Conservation (phyloP, 2,113 vertebrate species). For the Scomber scombrus region DNA sequence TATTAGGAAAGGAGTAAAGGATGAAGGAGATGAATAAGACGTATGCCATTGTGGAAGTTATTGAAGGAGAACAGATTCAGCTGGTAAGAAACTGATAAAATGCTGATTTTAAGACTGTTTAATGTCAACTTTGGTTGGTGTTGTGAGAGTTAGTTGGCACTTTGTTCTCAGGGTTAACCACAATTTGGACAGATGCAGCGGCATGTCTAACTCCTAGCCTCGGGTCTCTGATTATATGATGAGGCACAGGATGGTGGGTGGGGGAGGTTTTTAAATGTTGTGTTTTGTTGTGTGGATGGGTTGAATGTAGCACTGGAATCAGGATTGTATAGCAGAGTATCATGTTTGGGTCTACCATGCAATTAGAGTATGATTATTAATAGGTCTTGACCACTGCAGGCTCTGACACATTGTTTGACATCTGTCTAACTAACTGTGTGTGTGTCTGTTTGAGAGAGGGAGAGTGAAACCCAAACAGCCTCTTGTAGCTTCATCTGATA, state of each 20-base stretch:
- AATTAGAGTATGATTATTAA: neutral
- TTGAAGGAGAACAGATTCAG: constrained; percentile 87
- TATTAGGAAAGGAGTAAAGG: constrained; percentile 55
- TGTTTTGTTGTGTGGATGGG: neutral
- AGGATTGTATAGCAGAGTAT: neutral
- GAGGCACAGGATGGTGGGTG: constrained; percentile 32
- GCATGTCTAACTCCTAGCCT: constrained; percentile 68
- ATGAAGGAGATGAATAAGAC: constrained; percentile 87
- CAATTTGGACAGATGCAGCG: constrained; percentile 22
- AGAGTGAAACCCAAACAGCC: constrained; percentile 1
- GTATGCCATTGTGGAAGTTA: constrained; percentile 86
- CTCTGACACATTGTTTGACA: constrained; percentile 10
- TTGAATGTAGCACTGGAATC: neutral
- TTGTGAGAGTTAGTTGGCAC: neutral
- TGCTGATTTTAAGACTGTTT: constrained; percentile 13
- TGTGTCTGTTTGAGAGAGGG: neutral
- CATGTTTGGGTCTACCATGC: neutral
- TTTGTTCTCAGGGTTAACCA: constrained; percentile 10
- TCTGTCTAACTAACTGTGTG: constrained; percentile 1
- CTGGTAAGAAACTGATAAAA: constrained; percentile 80
- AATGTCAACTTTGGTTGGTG: neutral
- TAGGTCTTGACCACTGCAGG: neutral
- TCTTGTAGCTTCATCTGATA: constrained; percentile 34
- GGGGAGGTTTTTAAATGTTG: neutral
- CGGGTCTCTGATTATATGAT: constrained; percentile 69